Percentiles rank a stretch among this genome's conserved stretches.
phyloP scores from a whole-genome alignment of 2,113 vertebrate genomes.

The Phylloscopus trochiloides region DNA sequence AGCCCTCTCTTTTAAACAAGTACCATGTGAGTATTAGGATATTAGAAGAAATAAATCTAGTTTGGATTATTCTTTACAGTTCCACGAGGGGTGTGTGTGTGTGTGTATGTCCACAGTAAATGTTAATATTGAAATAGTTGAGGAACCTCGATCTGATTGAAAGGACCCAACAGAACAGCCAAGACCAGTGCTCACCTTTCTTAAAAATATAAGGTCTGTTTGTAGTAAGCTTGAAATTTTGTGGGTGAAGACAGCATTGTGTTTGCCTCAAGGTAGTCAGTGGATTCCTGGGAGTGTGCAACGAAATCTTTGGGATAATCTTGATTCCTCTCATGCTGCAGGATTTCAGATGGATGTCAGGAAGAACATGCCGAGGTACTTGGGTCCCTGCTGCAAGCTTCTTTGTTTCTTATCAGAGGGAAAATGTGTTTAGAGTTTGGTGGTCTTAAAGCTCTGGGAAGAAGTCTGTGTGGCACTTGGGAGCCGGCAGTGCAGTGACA shows the following conservation, averaged over 20 bases:
- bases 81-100: background rate
- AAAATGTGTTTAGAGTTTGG: background rate
- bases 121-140: background rate
- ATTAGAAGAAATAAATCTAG: background rate
- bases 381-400: background rate
- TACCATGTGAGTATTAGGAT: fast-evolving
- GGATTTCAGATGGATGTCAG: background rate
- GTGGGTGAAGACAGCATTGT: background rate
- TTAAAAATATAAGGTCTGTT: background rate
- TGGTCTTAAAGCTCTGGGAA: background rate
- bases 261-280: background rate
- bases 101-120: background rate
- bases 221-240: background rate
- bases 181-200: background rate
- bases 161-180: background rate
- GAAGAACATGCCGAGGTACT: fast-evolving
- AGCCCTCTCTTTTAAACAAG: background rate
- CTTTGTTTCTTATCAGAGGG: background rate
- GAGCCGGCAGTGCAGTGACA: background rate
- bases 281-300: background rate
- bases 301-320: background rate
- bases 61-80: background rate
- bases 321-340: background rate
- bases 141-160: background rate
- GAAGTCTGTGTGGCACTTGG: background rate